A percentile compares a stretch with the other conserved stretches of the same genome.
Conservation (phyloP, 37 sponge, comb jelly and placozoan genomes). For the Lycopodina hypogea region DNA sequence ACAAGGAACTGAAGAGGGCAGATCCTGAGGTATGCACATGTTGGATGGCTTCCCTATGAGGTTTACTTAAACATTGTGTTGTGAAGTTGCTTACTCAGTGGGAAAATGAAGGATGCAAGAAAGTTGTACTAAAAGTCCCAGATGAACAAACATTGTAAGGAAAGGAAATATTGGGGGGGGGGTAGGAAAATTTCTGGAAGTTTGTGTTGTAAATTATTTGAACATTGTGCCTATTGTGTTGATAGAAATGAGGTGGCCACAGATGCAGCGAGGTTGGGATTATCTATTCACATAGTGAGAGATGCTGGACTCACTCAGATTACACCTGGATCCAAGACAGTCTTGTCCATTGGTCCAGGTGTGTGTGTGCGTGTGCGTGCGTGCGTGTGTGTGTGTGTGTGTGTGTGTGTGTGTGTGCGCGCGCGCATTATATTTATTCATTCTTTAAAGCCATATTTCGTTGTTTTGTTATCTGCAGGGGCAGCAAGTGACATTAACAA, state of each 20-base stretch:
- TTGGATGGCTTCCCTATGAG: no score
- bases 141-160: conserved; percentile 74
- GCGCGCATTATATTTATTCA: neutral
- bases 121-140: conserved; percentile 87
- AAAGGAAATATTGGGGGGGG: neutral
- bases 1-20: conserved; percentile 40
- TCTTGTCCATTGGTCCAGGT: conserved; percentile 94
- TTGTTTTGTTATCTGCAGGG: neutral
- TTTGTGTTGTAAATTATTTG: neutral
- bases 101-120: conserved; percentile 77
- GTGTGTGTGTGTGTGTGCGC: neutral
- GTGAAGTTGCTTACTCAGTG: conserved; percentile 65
- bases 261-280: conserved; percentile 39
- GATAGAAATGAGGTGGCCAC: conserved; percentile 23
- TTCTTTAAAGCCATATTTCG: neutral
- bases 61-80: neutral
- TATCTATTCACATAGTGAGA: conserved; percentile 78
- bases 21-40: conserved; percentile 35
- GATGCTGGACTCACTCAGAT: conserved; percentile 99
- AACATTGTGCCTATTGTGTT: neutral
- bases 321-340: conserved; percentile 94
- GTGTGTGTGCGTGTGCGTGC: neutral
- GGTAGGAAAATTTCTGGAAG: neutral
- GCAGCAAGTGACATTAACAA: conserved; percentile 42
- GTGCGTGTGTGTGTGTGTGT: no score